Percentiles rank a stretch among this genome's conserved stretches.
phyloP scores from a whole-genome alignment of 2,113 vertebrate species.

The Motacilla tschutschensis region DNA sequence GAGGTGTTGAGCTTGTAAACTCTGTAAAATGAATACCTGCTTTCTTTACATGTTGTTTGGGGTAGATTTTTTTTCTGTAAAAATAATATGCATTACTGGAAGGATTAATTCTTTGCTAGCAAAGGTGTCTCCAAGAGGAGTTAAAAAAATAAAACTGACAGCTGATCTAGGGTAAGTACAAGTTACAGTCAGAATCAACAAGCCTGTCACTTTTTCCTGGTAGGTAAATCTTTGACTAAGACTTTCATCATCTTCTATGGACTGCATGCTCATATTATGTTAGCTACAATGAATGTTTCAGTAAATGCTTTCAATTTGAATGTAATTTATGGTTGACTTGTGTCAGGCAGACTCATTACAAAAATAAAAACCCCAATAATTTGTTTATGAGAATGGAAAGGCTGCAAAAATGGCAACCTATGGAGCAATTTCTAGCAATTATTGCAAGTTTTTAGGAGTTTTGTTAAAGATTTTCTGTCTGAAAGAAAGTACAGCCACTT shows the following conservation, averaged over 20 bases:
- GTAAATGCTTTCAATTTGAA: constrained; percentile 33
- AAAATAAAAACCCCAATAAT: rapidly evolving
- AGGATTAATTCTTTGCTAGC: constrained; percentile 76
- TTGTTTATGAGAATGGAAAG: not conserved
- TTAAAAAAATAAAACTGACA: constrained; percentile 74
- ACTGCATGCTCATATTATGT: constrained; percentile 72
- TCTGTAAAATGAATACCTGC: constrained; percentile 14
- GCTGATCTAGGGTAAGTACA: constrained; percentile 82
- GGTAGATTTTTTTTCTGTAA: constrained; percentile 37
- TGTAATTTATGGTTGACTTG: not conserved
- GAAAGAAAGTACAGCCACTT: not conserved
- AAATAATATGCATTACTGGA: constrained; percentile 65
- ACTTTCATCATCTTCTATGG: constrained; percentile 52
- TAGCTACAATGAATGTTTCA: constrained; percentile 21
- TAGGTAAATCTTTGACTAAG: constrained; percentile 77
- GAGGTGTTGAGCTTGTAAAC: not conserved
- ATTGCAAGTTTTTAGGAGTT: constrained; percentile 31
- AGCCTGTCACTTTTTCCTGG: constrained; percentile 76
- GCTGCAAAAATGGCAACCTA: not conserved
- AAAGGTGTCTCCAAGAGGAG: constrained; percentile 75
- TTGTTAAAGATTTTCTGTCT: not conserved
- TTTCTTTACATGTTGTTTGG: constrained; percentile 37
- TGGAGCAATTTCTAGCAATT: constrained; percentile 38
- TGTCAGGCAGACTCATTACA: constrained; percentile 34
- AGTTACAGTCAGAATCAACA: constrained; percentile 82